Base-by-base conservation (phyloP, 2,888 invertebrate genomes). In the Tanytarsus gracilentus region DNA sequence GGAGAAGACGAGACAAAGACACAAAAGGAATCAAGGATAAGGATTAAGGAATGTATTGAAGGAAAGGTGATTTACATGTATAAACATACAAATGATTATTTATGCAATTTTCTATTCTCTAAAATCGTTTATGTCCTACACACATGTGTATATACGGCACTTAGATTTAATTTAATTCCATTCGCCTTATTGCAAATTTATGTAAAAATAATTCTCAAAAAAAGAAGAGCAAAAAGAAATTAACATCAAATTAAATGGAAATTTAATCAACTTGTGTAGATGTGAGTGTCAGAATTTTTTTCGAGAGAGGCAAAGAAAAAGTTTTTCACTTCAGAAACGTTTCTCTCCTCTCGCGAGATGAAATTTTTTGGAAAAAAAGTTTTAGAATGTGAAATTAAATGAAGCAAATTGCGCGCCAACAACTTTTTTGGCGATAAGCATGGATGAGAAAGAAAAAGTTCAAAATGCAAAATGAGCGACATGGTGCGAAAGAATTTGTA, bases 201-300 rank as follows among this genome's bases (percentile, higher is more conserved):
- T 44, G 44, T 44, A 44, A 44, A 44, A 44, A 44, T 44, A 44
- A 44, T 44, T 23, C 18, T 23, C 23, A 11, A 16, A 23, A 14
- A 44, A 44, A 44, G 21, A 44, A 44, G 21, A 23, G 44, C 11
- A 44, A 23, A 18, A 44, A 18, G 23, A 44, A 44, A 44, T 44
- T 44, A 44, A 44, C 44, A 44, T 44, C 44, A 44, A 44, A 44
- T 44, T 44, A 44, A 44, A 44, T 44, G 44, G 44, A 44, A 44
- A 44, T 44, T 44, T 44, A 44, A 9, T 44, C 44, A 44, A 44
- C 44, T 44, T 44, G 11, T 44, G 21, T 44, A n/a, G n/a, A n/a
- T n/a, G 44, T 11, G 33, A 33, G 33, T 7, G 5, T 9, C 7
- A 7, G 29, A 29, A 29, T 7, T 29, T 5, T 33, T 33, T 33